Evolutionary conservation across 2,797 vertebrate species (phyloP), one percentile per base, ranked within the genome.

Genomic region (Hyperoplus immaculatus): DNA sequence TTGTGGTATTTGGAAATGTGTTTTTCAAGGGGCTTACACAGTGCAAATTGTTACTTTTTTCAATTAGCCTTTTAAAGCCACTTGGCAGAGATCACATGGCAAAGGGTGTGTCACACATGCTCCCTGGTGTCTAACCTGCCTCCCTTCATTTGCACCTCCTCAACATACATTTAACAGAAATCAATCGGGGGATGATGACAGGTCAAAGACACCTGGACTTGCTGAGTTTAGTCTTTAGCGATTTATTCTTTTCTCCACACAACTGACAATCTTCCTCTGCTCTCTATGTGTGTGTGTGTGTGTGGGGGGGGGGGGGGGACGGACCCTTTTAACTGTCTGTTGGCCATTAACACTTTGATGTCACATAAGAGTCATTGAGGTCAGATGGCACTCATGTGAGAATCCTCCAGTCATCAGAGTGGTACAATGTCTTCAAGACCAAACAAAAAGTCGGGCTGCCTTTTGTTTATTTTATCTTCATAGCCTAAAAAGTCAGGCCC

Each of bases 311-410:
- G 29, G 29, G 29, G 29, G 65, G 16, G 42, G 49, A n/a, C n/a
- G n/a, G n/a, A n/a, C n/a, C n/a, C 39, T 69, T 69, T 74, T 75
- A 46, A 64, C 78, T 56, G 59, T 81, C 56, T 3, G 0, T 18
- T 9, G 63, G n/a, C 46, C 57, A 50, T 42, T 46, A 51, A 55
- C 18, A 72, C 66, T 85, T 81, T 69, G 61, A 79, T 68, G 81
- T 84, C 83, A 78, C 85, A 80, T 80, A 73, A 73, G 63, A 83
- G 77, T 69, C 65, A 76, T n/a, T 45, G 53, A 71, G 76, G 81
- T 89, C 79, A 60, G 72, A 80, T 78, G 72, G 68, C 21, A 8
- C 77, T 88, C 86, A 76, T 83, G 82, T 84, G 83, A 85, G 76
- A 81, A 64, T 65, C 69, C 75, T 75, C 63, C 60, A 55, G 29